These are phyloP conservation scores for Andrena marginata DNA, from an alignment of 2,888 invertebrate species.

Conservation along the genomic window DNA sequence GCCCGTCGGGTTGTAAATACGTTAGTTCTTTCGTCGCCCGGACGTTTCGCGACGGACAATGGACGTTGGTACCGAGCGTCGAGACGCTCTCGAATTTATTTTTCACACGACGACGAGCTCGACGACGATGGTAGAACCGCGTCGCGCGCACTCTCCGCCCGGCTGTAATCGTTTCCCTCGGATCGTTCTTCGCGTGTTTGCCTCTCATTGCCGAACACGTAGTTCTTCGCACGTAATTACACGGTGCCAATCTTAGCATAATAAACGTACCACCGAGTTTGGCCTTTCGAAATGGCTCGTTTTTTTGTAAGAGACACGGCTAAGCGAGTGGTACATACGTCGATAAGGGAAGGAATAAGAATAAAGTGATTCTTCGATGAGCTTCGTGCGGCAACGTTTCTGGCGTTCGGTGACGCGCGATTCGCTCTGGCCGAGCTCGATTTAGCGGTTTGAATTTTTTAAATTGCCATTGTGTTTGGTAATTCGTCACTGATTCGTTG, in stretches of 20 bases:
- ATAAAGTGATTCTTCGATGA: slow-evolving; percentile 70
- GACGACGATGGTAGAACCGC: slow-evolving; percentile 19
- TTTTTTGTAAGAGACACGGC: slow-evolving; percentile 60
- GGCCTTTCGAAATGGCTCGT: slow-evolving; percentile 64
- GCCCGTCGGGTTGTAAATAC: slow-evolving; percentile 43
- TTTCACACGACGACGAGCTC: slow-evolving; percentile 69
- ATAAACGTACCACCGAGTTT: slow-evolving; percentile 61
- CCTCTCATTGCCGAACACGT: slow-evolving; percentile 49
- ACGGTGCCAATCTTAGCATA: slow-evolving; percentile 79
- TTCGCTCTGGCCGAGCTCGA: not conserved
- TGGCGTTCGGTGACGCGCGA: slow-evolving; percentile 7
- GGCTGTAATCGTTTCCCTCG: slow-evolving; percentile 38
- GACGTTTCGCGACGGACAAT: not conserved
- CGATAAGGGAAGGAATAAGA: slow-evolving; percentile 24
- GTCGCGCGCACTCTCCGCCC: slow-evolving; percentile 3
- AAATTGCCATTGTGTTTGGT: slow-evolving; percentile 2
- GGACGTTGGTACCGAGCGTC: slow-evolving; percentile 24
- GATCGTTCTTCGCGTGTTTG: slow-evolving; percentile 57
- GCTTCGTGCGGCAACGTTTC: slow-evolving; percentile 73
- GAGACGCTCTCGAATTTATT: slow-evolving; percentile 70
- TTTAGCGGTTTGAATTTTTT: not conserved
- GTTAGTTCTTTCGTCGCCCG: slow-evolving; percentile 6
- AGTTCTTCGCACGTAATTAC: slow-evolving; percentile 70
- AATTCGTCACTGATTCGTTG: slow-evolving; percentile 9
- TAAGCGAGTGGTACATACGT: slow-evolving; percentile 15